A percentile compares a stretch with the other conserved stretches of the same genome.
Evolutionary conservation across 2,113 vertebrate genomes (phyloP).

Genomic region (Takifugu flavidus): DNA sequence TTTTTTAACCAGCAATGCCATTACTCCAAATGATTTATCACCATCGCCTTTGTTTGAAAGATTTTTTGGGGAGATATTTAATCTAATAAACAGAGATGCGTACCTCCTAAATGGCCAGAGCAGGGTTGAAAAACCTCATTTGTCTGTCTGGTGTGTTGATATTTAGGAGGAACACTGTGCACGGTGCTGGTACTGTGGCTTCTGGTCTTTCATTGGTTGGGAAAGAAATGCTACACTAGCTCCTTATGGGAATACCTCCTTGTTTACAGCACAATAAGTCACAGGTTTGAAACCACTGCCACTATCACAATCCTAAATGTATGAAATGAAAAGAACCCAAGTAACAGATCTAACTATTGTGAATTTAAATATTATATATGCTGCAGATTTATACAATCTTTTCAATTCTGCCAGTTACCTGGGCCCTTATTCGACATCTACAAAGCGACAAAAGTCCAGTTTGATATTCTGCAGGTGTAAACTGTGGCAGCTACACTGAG

Average conservation of each 20-base stretch:
- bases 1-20: too few relatives aligned
- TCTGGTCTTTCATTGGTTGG: constrained; percentile 69
- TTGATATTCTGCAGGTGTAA: background rate
- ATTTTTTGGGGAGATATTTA: constrained; percentile 18
- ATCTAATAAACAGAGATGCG: constrained; percentile 14
- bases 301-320: background rate
- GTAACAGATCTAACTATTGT: too few relatives aligned
- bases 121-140: constrained; percentile 52
- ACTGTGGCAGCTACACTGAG: background rate
- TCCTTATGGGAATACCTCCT: constrained; percentile 58
- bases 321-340: too few relatives aligned
- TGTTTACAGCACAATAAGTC: constrained; percentile 55
- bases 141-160: constrained; percentile 72
- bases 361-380: too few relatives aligned
- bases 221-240: constrained; percentile 57
- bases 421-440: too few relatives aligned
- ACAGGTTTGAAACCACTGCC: constrained; percentile 23
- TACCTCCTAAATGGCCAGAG: constrained; percentile 11
- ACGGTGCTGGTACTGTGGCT: constrained; percentile 62
- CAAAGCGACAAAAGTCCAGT: too few relatives aligned
- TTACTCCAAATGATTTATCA: constrained; percentile 12
- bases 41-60: background rate
- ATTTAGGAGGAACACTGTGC: constrained; percentile 71
- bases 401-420: too few relatives aligned
- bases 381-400: too few relatives aligned